Evolutionary conservation across 2,888 invertebrate species (phyloP).

Genomic region (Napeogenes sylphis): DNA sequence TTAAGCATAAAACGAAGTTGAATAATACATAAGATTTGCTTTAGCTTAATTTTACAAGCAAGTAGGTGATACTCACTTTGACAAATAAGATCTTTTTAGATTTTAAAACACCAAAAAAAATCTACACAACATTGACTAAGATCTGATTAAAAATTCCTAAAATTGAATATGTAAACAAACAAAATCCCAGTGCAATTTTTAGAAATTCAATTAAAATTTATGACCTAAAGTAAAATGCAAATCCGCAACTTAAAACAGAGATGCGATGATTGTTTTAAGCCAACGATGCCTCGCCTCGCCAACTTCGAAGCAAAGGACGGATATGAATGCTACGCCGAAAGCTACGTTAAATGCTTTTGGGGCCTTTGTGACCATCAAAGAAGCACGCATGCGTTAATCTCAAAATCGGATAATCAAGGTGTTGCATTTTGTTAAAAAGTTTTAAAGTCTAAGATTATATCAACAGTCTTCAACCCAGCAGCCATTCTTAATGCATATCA

Average conservation of each 20-base stretch:
- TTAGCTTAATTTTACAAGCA: too few species aligned
- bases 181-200: background rate
- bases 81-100: too few species aligned
- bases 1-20: too few species aligned
- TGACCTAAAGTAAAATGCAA: constrained; percentile 22
- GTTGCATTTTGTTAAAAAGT: background rate
- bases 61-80: too few species aligned
- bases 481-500: too few species aligned
- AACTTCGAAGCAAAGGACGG: constrained; percentile 49
- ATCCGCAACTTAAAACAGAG: constrained; percentile 34
- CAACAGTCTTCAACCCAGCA: too few species aligned
- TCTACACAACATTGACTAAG: background rate
- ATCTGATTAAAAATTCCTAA: background rate
- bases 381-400: constrained; percentile 42
- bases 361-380: constrained; percentile 57
- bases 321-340: constrained; percentile 58
- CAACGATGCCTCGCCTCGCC: constrained; percentile 46
- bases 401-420: constrained; percentile 35
- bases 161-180: background rate
- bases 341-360: constrained; percentile 68
- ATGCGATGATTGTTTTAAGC: constrained; percentile 50
- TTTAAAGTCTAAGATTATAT: too few species aligned
- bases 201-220: constrained; percentile 7
- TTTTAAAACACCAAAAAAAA: too few species aligned
- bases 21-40: too few species aligned